phyloP scores from a whole-genome alignment of 2,888 invertebrate genomes.

The Oegoconia quadripuncta region DNA sequence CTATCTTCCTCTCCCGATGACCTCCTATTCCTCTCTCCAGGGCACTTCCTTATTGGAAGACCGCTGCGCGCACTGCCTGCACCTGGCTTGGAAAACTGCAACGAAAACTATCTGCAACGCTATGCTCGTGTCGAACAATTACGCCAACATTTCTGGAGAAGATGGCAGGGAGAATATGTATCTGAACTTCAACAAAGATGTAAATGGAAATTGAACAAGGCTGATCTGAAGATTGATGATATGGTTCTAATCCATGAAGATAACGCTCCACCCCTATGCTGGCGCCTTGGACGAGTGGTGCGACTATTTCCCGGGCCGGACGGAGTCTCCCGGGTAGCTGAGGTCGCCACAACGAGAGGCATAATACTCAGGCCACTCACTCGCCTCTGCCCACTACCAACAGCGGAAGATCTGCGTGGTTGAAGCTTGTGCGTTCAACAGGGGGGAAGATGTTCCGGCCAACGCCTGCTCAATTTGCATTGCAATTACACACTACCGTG shows the following conservation, averaged over 20 bases:
- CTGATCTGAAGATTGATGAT: conserved; percentile 15
- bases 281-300: conserved; percentile 14
- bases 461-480: no score
- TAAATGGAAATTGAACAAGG: conserved; percentile 22
- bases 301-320: conserved; percentile 10
- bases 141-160: conserved; percentile 22
- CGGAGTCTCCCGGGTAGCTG: conserved; percentile 10
- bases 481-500: no score
- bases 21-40: conserved; percentile 15
- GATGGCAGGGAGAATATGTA: conserved; percentile 23
- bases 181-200: conserved; percentile 25
- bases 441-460: no score
- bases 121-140: conserved; percentile 19
- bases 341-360: conserved; percentile 8
- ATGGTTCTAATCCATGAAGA: conserved; percentile 20
- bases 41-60: conserved; percentile 19
- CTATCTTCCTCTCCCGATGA: conserved; percentile 14
- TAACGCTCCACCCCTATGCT: conserved; percentile 7
- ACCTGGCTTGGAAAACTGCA: neutral
- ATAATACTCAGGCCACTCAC: conserved; percentile 5
- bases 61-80: conserved; percentile 8
- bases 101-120: neutral
- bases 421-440: conserved; percentile 5
- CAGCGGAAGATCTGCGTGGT: neutral
- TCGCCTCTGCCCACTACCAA: conserved; percentile 12